Evolutionary conservation across 2,888 invertebrate genomes (phyloP).

Genomic region (Argyra leucocephala): DNA sequence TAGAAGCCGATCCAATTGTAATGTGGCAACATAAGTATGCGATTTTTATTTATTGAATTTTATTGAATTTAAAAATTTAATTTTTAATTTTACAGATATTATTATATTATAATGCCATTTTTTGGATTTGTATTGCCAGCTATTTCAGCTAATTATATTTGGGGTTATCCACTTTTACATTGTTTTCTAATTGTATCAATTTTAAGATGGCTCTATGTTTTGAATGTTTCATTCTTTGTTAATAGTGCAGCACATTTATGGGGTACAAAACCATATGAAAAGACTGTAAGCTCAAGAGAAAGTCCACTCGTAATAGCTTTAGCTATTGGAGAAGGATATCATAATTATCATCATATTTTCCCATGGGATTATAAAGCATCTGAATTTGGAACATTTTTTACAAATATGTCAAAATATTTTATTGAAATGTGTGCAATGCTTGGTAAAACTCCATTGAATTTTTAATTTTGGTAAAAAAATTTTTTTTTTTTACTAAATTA

Average conservation of each 20-base stretch:
- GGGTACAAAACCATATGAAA: slow-evolving; percentile 84
- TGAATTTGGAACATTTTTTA: slow-evolving; percentile 57
- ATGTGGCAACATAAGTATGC: slow-evolving; percentile 69
- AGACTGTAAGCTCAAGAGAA: slow-evolving; percentile 60
- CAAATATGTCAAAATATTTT: slow-evolving; percentile 54
- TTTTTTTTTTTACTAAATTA: too few relatives aligned
- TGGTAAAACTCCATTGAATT: slow-evolving; percentile 44
- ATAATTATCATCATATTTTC: slow-evolving; percentile 82
- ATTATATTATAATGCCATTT: slow-evolving; percentile 64
- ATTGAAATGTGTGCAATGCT: slow-evolving; percentile 60
- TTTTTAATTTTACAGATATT: slow-evolving; percentile 40
- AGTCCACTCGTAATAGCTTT: slow-evolving; percentile 55
- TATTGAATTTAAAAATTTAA: neutral
- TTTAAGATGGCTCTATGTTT: slow-evolving; percentile 63
- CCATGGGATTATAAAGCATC: slow-evolving; percentile 75
- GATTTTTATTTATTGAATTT: neutral
- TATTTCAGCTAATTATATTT: slow-evolving; percentile 61
- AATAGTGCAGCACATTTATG: slow-evolving; percentile 90
- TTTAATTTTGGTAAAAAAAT: neutral
- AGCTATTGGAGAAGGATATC: slow-evolving; percentile 73
- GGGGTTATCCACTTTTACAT: slow-evolving; percentile 63
- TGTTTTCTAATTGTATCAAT: slow-evolving; percentile 70
- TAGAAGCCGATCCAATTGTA: slow-evolving; percentile 67
- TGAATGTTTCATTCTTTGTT: slow-evolving; percentile 86
- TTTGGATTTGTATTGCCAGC: slow-evolving; percentile 74